Evolutionary conservation across 37 sponge, comb jelly and placozoan genomes (phyloP).

Genomic region (Aplysina aerophoba): DNA sequence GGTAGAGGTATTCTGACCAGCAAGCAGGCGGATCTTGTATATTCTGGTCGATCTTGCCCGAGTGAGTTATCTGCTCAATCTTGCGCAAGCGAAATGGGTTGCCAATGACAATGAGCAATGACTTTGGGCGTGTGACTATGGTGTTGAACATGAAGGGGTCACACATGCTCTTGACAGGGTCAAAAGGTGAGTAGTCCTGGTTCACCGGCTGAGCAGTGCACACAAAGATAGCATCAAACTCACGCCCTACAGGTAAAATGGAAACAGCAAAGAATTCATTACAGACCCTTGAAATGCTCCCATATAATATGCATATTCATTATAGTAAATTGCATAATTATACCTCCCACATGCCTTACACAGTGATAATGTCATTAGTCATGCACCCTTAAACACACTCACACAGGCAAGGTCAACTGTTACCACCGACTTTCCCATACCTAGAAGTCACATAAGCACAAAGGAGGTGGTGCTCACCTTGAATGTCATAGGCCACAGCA

Average conservation of each 20-base stretch:
- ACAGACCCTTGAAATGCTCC: too few species aligned
- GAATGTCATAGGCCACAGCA: conserved; percentile 11
- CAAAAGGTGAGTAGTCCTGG: conserved; percentile 13
- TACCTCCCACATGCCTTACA: not conserved
- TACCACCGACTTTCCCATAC: too few species aligned
- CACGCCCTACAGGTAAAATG: conserved; percentile 44
- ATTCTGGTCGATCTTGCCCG: not conserved
- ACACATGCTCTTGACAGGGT: conserved; percentile 75
- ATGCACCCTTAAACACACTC: too few species aligned
- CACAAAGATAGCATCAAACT: conserved; percentile 63
- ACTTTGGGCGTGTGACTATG: conserved; percentile 61
- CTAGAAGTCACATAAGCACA: too few species aligned
- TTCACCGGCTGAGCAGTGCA: conserved; percentile 61
- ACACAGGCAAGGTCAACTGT: too few species aligned
- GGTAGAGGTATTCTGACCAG: conserved; percentile 21
- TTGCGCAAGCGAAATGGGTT: conserved; percentile 52
- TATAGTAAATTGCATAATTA: too few species aligned
- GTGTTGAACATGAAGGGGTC: conserved; percentile 75
- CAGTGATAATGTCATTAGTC: too few species aligned
- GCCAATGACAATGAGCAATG: conserved; percentile 65
- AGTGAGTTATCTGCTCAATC: conserved; percentile 34
- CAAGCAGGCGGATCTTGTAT: not conserved
- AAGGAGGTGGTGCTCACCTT: not conserved
- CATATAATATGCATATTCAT: too few species aligned
- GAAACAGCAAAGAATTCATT: too few species aligned